Percentiles rank a stretch among this genome's conserved stretches.
phyloP scores from a whole-genome alignment of 1,140 invertebrate genomes.

The Drosophila arawakana region DNA sequence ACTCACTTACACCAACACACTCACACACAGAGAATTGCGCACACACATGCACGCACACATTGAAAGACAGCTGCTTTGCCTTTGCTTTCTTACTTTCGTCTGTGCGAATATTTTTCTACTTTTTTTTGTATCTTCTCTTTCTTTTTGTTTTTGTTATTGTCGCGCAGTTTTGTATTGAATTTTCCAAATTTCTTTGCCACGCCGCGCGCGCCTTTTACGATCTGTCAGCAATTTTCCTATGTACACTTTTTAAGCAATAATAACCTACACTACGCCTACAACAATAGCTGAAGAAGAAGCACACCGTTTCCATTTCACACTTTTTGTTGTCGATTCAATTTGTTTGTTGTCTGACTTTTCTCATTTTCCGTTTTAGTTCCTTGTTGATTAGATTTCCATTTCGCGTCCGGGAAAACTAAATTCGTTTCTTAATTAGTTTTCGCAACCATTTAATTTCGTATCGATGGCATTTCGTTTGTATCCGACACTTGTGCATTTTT shows the following conservation, averaged over 20 bases:
- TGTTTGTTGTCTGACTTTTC: constrained; percentile 29
- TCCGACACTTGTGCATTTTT: constrained; percentile 19
- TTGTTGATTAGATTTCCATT: constrained; percentile 34
- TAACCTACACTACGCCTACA: constrained; percentile 42
- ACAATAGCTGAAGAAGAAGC: constrained; percentile 28
- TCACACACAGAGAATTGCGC: constrained; percentile 7
- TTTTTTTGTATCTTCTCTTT: constrained; percentile 34
- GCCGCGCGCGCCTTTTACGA: constrained; percentile 48
- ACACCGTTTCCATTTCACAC: constrained; percentile 61
- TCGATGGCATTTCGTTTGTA: constrained; percentile 15
- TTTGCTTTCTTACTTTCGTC: constrained; percentile 33
- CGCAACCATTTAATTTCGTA: constrained; percentile 13
- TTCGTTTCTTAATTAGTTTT: constrained; percentile 30
- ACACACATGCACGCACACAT: constrained; percentile 24
- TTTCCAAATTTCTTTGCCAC: constrained; percentile 52
- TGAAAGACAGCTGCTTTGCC: constrained; percentile 56
- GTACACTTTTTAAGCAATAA: constrained; percentile 58
- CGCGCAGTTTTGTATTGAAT: constrained; percentile 77
- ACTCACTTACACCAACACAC: constrained; percentile 15
- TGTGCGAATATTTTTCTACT: constrained; percentile 25
- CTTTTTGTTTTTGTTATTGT: constrained; percentile 56
- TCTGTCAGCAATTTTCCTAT: constrained; percentile 65
- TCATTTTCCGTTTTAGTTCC: constrained; percentile 24
- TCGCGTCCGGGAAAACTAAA: constrained; percentile 27
- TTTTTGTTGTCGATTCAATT: constrained; percentile 25